These are phyloP conservation scores for Notolepis coatsorum DNA, from an alignment of 2,797 vertebrate genomes.

Conservation along the genomic window DNA sequence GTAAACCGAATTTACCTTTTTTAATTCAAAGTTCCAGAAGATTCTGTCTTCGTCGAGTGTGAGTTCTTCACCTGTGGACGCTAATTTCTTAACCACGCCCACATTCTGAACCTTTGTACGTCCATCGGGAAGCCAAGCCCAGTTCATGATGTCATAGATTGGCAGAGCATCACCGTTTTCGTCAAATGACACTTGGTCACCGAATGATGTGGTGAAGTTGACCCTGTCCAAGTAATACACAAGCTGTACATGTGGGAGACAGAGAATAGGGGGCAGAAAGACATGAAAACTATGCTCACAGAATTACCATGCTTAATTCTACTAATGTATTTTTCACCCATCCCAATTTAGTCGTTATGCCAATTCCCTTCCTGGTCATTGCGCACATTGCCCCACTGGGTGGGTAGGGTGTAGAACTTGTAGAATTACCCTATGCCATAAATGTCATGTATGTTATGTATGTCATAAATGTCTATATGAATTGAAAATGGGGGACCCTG, in stretches of 20 bases:
- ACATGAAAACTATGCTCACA: too few species aligned
- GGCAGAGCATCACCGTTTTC: conserved; percentile 73
- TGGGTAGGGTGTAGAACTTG: too few species aligned
- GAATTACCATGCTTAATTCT: too few species aligned
- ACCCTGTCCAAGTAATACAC: conserved; percentile 69
- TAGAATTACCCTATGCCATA: too few species aligned
- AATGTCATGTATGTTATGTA: too few species aligned
- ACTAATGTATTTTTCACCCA: too few species aligned
- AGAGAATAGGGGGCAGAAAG: not conserved
- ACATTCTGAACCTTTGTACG: conserved; percentile 52
- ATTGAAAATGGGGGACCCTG: too few species aligned
- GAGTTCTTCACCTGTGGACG: conserved; percentile 46
- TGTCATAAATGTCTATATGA: too few species aligned
- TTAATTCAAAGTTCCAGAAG: conserved; percentile 72
- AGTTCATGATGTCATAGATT: conserved; percentile 79
- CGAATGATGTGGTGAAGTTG: conserved; percentile 73
- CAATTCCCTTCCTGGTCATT: too few species aligned
- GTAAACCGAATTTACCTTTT: conserved; percentile 36
- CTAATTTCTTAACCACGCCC: conserved; percentile 63
- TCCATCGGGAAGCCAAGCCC: conserved; percentile 64
- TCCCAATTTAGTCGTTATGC: too few species aligned
- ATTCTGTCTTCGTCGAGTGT: conserved; percentile 63
- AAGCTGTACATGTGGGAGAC: conserved; percentile 45
- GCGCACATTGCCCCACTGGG: too few species aligned
- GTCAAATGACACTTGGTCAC: conserved; percentile 77